These are phyloP conservation scores for Dendroctonus ponderosae DNA, from an alignment of 1,140 invertebrate genomes.

Conservation along the genomic window DNA sequence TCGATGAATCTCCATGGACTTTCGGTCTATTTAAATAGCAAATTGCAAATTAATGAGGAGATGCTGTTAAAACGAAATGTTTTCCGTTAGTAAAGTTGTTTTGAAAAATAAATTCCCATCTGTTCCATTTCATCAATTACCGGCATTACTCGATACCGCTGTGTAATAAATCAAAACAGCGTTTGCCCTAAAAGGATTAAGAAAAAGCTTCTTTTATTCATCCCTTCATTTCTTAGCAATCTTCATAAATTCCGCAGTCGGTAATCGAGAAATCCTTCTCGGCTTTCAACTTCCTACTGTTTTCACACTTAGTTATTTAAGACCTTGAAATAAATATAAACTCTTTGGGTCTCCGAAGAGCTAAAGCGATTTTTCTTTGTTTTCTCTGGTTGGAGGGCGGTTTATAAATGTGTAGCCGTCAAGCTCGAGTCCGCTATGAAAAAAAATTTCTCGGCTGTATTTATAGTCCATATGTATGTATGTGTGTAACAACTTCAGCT, in stretches of 20 bases:
- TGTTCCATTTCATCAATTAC: too few species aligned
- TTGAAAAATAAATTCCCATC: too few species aligned
- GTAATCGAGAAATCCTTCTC: conserved; percentile 8
- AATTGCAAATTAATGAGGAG: too few species aligned
- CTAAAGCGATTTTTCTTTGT: conserved; percentile 1
- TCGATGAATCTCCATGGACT: too few species aligned
- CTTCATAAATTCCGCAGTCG: background rate
- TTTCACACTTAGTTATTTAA: conserved; percentile 8
- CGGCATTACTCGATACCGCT: background rate
- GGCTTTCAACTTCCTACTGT: conserved; percentile 14
- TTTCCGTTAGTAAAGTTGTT: too few species aligned
- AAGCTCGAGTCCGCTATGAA: too few species aligned
- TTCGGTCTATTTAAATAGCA: too few species aligned
- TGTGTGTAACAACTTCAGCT: too few species aligned
- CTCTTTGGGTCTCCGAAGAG: background rate
- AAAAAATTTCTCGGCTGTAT: too few species aligned
- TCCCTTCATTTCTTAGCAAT: background rate
- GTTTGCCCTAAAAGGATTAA: background rate
- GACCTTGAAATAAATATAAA: conserved; percentile 6
- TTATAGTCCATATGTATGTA: too few species aligned
- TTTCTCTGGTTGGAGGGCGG: background rate
- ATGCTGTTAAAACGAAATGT: too few species aligned
- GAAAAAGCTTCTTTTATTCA: conserved; percentile 3
- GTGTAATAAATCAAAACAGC: background rate
- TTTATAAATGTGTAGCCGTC: too few species aligned